Base-by-base conservation (phyloP, 2,888 invertebrate genomes). In the Scaptomyza reducta region DNA sequence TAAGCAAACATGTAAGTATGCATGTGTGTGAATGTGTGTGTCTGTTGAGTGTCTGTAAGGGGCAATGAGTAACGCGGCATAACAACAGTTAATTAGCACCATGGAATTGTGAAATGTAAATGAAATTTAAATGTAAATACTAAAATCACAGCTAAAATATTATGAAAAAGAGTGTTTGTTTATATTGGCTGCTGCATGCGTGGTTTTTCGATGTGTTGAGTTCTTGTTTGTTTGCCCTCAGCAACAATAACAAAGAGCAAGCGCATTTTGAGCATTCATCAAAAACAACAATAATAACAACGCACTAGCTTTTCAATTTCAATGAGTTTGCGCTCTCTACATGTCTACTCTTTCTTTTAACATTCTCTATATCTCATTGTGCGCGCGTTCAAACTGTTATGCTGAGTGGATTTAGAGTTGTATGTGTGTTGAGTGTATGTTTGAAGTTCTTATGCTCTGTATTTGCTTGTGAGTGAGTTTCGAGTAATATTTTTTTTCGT, bases 261-360 rank as follows among this genome's bases (percentile, higher is more conserved):
- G 62, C 56, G 49, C 60, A 62, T 50, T 72, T 51, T 27, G 33
- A 70, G 38, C 47, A 51, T 40, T 46, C 40, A 41, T 40, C 40
- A 41, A 58, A 38, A 59, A 50, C 44, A 67, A 57, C 45, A 66
- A 65, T 50, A 66, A 65, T 50, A 74, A 82, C 69, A 75, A 75
- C 64, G 65, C 49, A 70, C 44, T 62, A 58, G 70, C 59, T 70
- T 56, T 83, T 80, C 77, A 80, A 66, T 70, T 84, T 81, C 59
- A 55, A 38, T 67, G 83, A 79, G 87, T 70, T 62, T 79, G 87
- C 88, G 84, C 72, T 69, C 66, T 54, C 22, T 22, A 18, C 18
- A 40, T 35, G 18, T 27, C 2, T 38, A 14, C 14, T 38, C 38
- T 38, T 7, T 38, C 14, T 38, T 38, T 38, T 3, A 3, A 14